A percentile compares a stretch with the other conserved stretches of the same genome.
phyloP scores from a whole-genome alignment of 2,888 invertebrate species.

The Poecilobothrus nobilitatus region DNA sequence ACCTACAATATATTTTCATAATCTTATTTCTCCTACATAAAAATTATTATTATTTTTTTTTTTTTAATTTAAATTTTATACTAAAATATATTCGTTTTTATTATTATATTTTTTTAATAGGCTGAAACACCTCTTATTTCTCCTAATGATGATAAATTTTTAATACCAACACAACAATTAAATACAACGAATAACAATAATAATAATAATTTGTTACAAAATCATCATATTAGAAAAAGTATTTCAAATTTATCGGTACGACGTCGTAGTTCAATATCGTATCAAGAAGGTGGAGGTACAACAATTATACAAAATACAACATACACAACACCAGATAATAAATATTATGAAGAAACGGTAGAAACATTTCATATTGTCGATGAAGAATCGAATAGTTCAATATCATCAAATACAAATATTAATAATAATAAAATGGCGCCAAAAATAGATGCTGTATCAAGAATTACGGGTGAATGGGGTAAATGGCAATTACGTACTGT shows the following conservation, averaged over 20 bases:
- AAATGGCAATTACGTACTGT: constrained; percentile 45
- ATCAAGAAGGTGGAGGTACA: not conserved
- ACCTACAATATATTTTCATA: too few relatives aligned
- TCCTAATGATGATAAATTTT: not conserved
- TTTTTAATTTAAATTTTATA: too few relatives aligned
- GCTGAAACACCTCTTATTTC: not conserved
- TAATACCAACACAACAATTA: not conserved
- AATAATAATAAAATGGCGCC: constrained; percentile 33
- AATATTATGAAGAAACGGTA: not conserved
- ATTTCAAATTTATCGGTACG: constrained; percentile 1
- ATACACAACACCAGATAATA: not conserved
- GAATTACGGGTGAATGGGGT: constrained; percentile 44
- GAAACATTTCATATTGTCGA: constrained; percentile 8
- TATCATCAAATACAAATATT: not conserved
- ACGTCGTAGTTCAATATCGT: not conserved
- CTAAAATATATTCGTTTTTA: too few relatives aligned
- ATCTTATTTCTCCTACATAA: too few relatives aligned
- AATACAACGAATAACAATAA: constrained; percentile 4
- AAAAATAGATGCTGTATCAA: constrained; percentile 43
- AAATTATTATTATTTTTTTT: too few relatives aligned
- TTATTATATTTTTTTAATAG: not conserved
- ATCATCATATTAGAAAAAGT: not conserved
- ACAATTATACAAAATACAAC: not conserved
- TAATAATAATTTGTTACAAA: constrained; percentile 1
- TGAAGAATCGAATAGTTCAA: constrained; percentile 8